A percentile compares a stretch with the other conserved stretches of the same genome.
Conservation (phyloP, 2,113 vertebrate species). For the Ailurus styani region DNA sequence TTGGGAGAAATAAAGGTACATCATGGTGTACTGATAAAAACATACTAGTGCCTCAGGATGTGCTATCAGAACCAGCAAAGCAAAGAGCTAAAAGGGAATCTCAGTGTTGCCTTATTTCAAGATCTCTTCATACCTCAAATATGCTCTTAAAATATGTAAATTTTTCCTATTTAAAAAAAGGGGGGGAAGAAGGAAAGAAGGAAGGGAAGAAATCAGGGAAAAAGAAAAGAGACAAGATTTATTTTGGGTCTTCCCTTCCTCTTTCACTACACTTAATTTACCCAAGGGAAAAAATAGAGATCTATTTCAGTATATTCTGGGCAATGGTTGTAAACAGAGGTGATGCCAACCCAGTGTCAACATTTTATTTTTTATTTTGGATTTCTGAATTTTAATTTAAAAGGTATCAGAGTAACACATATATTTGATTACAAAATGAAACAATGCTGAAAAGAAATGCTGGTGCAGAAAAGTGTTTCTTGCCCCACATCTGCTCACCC, state of each 20-base stretch:
- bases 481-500: accelerated
- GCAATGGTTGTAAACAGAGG: background rate
- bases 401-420: background rate
- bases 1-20: background rate
- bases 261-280: background rate
- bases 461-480: background rate
- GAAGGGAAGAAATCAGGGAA: background rate
- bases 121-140: background rate
- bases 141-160: background rate
- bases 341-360: too few relatives aligned
- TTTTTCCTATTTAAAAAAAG: background rate
- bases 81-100: background rate
- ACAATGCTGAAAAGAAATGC: background rate
- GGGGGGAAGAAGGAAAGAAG: too few relatives aligned
- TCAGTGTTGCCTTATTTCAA: background rate
- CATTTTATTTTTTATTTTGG: background rate
- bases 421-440: background rate
- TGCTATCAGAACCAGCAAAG: background rate
- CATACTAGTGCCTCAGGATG: accelerated
- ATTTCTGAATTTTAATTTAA: background rate
- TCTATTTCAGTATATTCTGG: background rate
- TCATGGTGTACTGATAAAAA: background rate
- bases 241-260: background rate
- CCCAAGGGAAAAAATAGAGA: background rate
- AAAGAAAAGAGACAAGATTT: background rate